phyloP scores from a whole-genome alignment of 2,113 vertebrate species.

The Butorides virescens region DNA sequence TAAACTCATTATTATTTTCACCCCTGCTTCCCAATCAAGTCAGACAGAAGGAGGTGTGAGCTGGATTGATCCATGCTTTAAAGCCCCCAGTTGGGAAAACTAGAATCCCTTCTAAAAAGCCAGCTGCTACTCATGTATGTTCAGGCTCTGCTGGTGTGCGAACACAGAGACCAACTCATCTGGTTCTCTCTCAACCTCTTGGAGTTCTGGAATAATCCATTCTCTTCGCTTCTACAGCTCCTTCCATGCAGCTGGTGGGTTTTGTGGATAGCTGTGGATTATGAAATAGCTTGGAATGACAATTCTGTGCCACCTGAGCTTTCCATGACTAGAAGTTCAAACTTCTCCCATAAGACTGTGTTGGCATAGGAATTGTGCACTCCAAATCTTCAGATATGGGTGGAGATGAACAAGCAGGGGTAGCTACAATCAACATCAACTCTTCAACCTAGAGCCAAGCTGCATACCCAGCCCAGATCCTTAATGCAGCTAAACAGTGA shows the following conservation, averaged over 20 bases:
- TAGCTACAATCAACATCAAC: neutral
- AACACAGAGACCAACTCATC: neutral
- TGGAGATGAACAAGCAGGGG: neutral
- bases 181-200: neutral
- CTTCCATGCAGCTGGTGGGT: neutral
- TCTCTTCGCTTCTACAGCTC: neutral
- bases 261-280: neutral
- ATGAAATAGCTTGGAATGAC: conserved; percentile 10
- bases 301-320: neutral
- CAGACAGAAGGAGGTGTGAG: neutral
- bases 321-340: neutral
- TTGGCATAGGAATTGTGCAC: neutral
- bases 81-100: neutral
- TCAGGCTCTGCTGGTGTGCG: neutral
- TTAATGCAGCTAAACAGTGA: neutral
- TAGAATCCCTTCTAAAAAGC: neutral
- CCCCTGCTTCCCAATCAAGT: neutral
- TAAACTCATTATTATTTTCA: neutral
- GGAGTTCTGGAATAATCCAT: conserved; percentile 10
- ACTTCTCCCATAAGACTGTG: neutral
- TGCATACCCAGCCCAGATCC: neutral
- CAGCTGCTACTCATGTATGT: neutral
- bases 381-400: neutral
- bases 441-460: neutral
- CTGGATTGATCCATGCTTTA: neutral